Base-by-base conservation (phyloP, 2,888 invertebrate species). In the Eubasilissa splendida region DNA sequence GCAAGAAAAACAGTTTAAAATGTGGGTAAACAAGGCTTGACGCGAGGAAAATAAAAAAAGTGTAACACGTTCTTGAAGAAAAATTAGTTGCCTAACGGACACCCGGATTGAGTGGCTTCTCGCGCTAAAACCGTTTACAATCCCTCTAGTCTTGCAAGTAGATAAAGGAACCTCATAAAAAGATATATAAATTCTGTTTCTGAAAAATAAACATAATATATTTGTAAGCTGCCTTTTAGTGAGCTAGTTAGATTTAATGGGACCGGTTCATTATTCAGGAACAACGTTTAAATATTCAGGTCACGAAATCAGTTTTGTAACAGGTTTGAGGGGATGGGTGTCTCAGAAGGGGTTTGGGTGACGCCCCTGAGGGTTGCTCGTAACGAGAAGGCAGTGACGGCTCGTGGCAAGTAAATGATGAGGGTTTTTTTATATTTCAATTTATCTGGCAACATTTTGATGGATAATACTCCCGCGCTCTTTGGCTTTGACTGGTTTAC, bases 291-390 rank as follows among this genome's bases (percentile, higher is more conserved):
- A 50, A 42, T 65, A 82, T 82, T 82, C 82, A 68, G 76, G 66
- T 53, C 82, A 82, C 82, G 82, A 79, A 82, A 82, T 82, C 82
- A 82, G 82, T 82, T 82, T 79, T 71, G 76, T 76, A 79, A 79
- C 80, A 66, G 75, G 74, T 77, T 73, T 74, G 52, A 63, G 74
- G 65, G 77, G 74, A 53, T 52, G 52, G 70, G 70, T 22, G 70
- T 70, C 52, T 52, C 22, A 53, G 70, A 52, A 52, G 70, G 70
- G 22, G 65, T 65, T 31, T 56, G 58, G 56, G 66, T n/a, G 52
- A 54, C 7, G 70, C 70, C 53, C 22, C 52, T 70, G 12, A 70
- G 52, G 70, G 70, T 70, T 22, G 53, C 42, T 54, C 22, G 50
- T 70, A 70, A 70, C 71, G 79, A 54, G 65, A 74, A 56, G 54